Percentiles rank a stretch among this genome's conserved stretches.
Conservation (phyloP, 2,113 vertebrate species). For the Scortum barcoo region DNA sequence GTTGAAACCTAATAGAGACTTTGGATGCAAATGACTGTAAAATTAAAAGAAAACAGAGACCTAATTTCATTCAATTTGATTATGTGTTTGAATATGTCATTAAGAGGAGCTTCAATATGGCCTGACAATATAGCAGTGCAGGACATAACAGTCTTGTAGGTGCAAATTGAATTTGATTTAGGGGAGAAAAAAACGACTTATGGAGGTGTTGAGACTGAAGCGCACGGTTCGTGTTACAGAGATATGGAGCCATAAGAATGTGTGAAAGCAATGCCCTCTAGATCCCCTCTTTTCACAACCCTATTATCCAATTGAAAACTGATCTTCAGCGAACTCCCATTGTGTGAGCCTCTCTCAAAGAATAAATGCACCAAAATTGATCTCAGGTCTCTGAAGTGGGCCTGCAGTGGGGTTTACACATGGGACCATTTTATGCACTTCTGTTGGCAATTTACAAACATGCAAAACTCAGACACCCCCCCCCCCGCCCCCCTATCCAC, state of each 20-base stretch:
- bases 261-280: slow-evolving; percentile 83
- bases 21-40: slow-evolving; percentile 36
- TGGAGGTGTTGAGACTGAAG: slow-evolving; percentile 68
- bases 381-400: slow-evolving; percentile 82
- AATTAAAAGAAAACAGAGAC: slow-evolving; percentile 72
- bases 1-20: slow-evolving; percentile 28
- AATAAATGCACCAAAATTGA: slow-evolving; percentile 85
- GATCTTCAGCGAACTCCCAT: slow-evolving; percentile 81
- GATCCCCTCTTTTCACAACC: slow-evolving; percentile 79
- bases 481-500: slow-evolving; percentile 47
- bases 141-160: slow-evolving; percentile 30
- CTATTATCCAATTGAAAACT: slow-evolving; percentile 85
- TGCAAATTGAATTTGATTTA: slow-evolving; percentile 67
- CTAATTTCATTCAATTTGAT: slow-evolving; percentile 49
- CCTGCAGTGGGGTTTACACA: slow-evolving; percentile 76
- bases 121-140: slow-evolving; percentile 27
- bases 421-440: slow-evolving; percentile 86
- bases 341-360: slow-evolving; percentile 79
- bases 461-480: slow-evolving; percentile 65
- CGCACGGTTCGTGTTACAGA: slow-evolving; percentile 72
- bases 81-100: slow-evolving; percentile 50
- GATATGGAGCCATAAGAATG: slow-evolving; percentile 81
- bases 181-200: slow-evolving; percentile 28
- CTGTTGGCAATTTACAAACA: slow-evolving; percentile 86
- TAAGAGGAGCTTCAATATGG: slow-evolving; percentile 23